Base-by-base conservation (phyloP, 2,888 invertebrate species). In the Trichogramma evanescens region DNA sequence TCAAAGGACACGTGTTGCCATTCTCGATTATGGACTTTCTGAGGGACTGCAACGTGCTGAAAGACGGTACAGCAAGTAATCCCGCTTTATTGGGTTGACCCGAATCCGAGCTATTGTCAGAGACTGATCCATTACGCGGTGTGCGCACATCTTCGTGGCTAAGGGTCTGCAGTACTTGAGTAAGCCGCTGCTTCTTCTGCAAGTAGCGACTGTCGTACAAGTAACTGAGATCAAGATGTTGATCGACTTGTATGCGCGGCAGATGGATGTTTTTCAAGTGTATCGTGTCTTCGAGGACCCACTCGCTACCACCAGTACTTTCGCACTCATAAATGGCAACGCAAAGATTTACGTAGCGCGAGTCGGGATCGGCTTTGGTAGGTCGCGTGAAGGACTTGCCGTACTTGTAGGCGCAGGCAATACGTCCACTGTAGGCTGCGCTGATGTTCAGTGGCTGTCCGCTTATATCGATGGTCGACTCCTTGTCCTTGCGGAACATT, bases 291-390 rank as follows among this genome's bases (percentile, higher is more conserved):
- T 98, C 97, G 8, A 95, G 80, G 50, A 95, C 83, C 97, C 97
- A 98, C 72, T 91, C 91, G 46, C 89, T 89, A 61, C 93, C 97
- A 54, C 95, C 99, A 5, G 96, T 96, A 66, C 97, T 97, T 80
- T 99, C 99, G 77, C 99, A 99, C 78, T 99, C 99, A 80, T 96
- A 98, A 66, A 99, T 96, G 50, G 95, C 94, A 6, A 99, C 95
- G 78, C 91, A 91, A 1, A 94, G 81, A 76, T 94, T 93, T 39
- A 94, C 92, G 76, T 89, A 94, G 58, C 93, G 84, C 1, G 91
- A 91, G 64, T 89, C 87, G 1, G 87, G 87, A 75, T 89, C 87
- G 66, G 82, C 84, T 70, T 86, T 86, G 52, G 89, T 89, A 0
- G 88, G 88, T 0, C 93, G 82, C 0, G 93, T 92, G 76, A 93